Conservation (phyloP, 2,888 invertebrate species). For the Orthonychiurus folsomi region DNA sequence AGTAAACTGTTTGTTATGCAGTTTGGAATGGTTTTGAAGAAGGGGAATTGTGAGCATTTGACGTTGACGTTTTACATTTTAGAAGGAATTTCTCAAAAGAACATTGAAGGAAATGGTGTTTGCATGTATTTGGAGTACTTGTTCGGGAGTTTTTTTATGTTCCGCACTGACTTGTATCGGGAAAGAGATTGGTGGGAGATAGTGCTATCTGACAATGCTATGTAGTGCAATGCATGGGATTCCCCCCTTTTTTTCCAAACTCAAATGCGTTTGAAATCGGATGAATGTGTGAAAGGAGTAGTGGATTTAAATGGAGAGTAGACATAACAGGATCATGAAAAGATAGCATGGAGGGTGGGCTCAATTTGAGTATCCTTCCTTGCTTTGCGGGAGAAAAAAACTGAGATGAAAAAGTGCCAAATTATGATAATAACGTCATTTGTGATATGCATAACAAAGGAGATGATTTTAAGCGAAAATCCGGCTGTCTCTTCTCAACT, state of each 20-base stretch:
- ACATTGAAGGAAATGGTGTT: not conserved
- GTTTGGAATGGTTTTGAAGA: not conserved
- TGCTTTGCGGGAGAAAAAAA: slow-evolving; percentile 31
- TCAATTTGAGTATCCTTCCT: slow-evolving; percentile 1
- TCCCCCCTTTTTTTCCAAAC: too few species aligned
- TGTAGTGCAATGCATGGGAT: too few species aligned
- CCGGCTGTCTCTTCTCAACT: slow-evolving; percentile 21
- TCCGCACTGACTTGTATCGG: not conserved
- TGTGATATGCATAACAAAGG: slow-evolving; percentile 39
- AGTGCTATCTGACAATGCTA: too few species aligned
- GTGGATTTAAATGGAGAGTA: not conserved
- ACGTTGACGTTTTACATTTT: not conserved
- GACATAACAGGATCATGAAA: not conserved
- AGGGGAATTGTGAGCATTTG: too few species aligned
- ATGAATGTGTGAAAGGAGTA: too few species aligned
- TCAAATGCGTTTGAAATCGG: too few species aligned
- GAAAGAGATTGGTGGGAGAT: not conserved
- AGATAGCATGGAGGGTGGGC: not conserved
- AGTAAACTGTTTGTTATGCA: not conserved
- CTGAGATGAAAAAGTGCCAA: slow-evolving; percentile 38
- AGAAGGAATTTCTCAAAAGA: not conserved
- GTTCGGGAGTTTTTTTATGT: too few species aligned
- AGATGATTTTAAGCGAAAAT: slow-evolving; percentile 38
- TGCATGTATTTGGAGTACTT: too few species aligned
- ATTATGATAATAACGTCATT: slow-evolving; percentile 39